These are phyloP conservation scores for Drosophila oshimai DNA, from an alignment of 1,140 invertebrate species.

Conservation along the genomic window DNA sequence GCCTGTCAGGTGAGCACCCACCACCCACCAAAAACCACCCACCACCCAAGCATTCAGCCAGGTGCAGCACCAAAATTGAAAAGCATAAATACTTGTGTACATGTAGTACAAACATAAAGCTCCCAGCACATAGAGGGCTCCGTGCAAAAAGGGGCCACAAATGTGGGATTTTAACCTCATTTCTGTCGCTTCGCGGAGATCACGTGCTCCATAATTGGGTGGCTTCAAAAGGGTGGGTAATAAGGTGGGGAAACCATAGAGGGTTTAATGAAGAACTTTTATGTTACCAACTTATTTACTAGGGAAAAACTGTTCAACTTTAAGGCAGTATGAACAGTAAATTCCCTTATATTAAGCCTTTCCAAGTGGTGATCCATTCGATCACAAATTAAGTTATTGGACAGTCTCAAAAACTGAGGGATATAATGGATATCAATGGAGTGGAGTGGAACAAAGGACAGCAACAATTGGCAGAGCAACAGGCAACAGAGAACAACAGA, in stretches of 20 bases:
- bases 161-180: neutral
- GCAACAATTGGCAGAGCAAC: conserved; percentile 40
- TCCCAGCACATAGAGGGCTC: neutral
- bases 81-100: conserved; percentile 29
- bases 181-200: neutral
- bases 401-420: neutral
- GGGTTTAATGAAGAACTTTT: too few relatives aligned
- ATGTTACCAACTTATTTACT: neutral
- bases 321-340: too few relatives aligned
- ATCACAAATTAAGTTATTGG: neutral
- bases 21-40: neutral
- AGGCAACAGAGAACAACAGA: conserved; percentile 17
- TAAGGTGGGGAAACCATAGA: neutral
- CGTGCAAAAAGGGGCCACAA: neutral
- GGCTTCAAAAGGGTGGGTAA: neutral
- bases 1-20: neutral
- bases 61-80: conserved; percentile 36
- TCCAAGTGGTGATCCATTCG: too few relatives aligned
- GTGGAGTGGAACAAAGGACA: neutral
- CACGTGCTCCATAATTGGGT: neutral
- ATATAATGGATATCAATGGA: neutral
- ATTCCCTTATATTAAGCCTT: too few relatives aligned
- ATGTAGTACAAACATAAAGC: conserved; percentile 14
- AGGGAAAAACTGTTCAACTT: too few relatives aligned
- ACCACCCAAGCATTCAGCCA: conserved; percentile 1